A percentile compares a stretch with the other conserved stretches of the same genome.
Conservation (phyloP, 2,113 vertebrate species). For the Helogale parvula region DNA sequence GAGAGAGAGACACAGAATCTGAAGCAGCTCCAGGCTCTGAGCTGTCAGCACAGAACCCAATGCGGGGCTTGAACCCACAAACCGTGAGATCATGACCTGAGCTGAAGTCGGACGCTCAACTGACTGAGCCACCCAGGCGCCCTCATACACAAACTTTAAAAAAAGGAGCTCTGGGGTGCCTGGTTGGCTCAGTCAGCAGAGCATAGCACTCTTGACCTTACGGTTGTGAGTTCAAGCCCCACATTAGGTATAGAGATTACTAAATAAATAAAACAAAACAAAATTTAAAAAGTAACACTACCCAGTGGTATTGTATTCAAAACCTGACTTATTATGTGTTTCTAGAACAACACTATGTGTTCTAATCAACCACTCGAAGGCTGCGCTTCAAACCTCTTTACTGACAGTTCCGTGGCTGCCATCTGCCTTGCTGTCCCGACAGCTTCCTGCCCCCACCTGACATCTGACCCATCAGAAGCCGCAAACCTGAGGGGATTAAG, state of each 20-base stretch:
- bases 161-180: not conserved
- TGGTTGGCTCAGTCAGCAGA: not conserved
- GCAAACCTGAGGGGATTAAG: fast-evolving
- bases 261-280: not conserved
- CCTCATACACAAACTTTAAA: not conserved
- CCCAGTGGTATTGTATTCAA: not conserved
- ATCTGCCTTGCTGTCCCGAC: fast-evolving
- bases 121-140: no score
- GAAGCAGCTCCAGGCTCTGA: no score
- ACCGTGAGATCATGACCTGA: no score
- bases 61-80: no score
- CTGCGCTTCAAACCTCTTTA: not conserved
- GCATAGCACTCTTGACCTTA: not conserved
- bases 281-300: not conserved
- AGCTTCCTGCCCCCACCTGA: not conserved
- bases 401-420: not conserved
- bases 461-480: not conserved
- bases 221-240: not conserved
- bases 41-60: no score
- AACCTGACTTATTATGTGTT: not conserved
- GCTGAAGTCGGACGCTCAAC: no score
- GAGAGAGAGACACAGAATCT: no score
- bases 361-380: not conserved
- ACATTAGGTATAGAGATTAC: not conserved
- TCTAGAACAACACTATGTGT: not conserved